These are phyloP conservation scores for Vombatus ursinus DNA, from an alignment of 2,113 vertebrate species.

Conservation along the genomic window DNA sequence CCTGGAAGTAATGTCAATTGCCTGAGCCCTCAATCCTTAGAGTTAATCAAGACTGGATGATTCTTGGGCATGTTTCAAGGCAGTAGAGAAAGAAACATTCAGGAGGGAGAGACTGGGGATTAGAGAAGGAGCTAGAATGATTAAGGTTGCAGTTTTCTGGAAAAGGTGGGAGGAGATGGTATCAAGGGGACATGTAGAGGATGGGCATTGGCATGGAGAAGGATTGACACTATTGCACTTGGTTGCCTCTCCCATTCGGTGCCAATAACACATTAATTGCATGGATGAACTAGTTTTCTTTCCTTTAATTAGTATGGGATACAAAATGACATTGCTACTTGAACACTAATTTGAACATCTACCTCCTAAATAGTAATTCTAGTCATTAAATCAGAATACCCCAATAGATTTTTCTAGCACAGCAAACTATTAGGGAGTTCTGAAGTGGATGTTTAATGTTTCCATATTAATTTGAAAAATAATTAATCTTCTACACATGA, in stretches of 20 bases:
- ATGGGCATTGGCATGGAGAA: background rate
- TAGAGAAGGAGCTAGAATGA: no score
- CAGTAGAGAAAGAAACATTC: no score
- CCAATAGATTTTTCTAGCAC: background rate
- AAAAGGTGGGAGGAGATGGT: background rate
- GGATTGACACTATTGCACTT: background rate
- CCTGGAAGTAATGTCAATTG: no score
- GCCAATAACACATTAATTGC: background rate
- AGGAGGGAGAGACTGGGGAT: no score
- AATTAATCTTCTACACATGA: background rate
- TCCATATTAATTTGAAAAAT: background rate
- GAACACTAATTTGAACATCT: slow-evolving; percentile 44
- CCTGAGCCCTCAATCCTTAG: no score
- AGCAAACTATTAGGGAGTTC: background rate
- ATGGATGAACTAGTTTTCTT: background rate
- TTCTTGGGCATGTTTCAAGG: no score
- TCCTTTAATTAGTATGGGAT: slow-evolving; percentile 11
- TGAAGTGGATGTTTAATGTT: slow-evolving; percentile 6
- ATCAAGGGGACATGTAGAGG: background rate
- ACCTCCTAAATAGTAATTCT: slow-evolving; percentile 3
- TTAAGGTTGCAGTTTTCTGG: background rate
- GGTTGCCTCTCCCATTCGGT: background rate
- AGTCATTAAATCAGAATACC: background rate
- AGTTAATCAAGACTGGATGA: no score
- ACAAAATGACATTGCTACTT: slow-evolving; percentile 29